phyloP scores from a whole-genome alignment of 1,140 invertebrate genomes.

The Trichonephila clavata region DNA sequence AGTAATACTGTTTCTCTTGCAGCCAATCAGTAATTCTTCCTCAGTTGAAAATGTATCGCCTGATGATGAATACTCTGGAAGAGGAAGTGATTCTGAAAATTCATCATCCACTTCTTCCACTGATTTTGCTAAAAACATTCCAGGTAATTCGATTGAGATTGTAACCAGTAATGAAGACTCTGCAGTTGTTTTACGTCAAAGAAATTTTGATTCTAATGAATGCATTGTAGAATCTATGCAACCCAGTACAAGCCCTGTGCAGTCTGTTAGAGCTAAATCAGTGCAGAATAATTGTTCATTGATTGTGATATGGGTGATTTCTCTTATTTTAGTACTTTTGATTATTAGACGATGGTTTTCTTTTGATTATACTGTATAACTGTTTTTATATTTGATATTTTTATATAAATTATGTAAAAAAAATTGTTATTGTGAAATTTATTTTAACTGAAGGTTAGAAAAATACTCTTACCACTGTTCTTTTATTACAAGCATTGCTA shows the following conservation, averaged over 20 bases:
- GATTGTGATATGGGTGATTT: neutral
- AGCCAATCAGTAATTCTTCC: too few species aligned
- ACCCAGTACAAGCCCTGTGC: neutral
- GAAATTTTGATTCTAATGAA: neutral
- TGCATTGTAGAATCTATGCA: neutral
- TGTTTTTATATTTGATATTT: neutral
- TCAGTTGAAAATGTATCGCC: neutral
- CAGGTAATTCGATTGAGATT: neutral
- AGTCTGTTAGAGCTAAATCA: neutral
- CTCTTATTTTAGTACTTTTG: neutral
- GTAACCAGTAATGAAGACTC: neutral
- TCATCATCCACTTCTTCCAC: neutral
- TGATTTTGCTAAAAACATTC: neutral
- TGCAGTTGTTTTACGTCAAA: neutral
- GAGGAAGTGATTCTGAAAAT: neutral
- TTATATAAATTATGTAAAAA: neutral
- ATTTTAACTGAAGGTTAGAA: too few species aligned
- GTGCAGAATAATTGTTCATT: neutral
- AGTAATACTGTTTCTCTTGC: too few species aligned
- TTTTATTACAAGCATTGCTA: too few species aligned
- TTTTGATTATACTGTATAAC: neutral
- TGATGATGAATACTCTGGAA: neutral
- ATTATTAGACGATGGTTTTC: conserved; percentile 5
- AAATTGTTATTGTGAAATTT: too few species aligned
- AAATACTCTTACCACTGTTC: too few species aligned